Evolutionary conservation across 2,797 vertebrate genomes (phyloP).

Genomic region (Parauchenoglanis ngamensis): DNA sequence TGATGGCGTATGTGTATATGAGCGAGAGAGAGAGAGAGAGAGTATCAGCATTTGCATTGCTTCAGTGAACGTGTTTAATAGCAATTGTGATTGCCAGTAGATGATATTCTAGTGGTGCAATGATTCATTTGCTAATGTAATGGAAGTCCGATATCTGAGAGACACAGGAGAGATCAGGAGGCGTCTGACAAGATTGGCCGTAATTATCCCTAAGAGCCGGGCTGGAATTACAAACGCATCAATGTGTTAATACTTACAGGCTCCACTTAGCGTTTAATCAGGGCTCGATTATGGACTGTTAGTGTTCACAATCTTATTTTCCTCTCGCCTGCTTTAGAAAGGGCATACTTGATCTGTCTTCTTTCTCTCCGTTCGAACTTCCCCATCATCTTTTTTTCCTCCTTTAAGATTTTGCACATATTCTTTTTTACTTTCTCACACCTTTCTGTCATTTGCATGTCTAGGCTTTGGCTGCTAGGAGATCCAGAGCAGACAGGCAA

Average conservation of each 20-base stretch:
- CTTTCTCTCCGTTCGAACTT: not conserved
- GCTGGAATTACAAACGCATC: conserved; percentile 65
- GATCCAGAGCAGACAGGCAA: conserved; percentile 6
- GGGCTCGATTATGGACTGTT: conserved; percentile 45
- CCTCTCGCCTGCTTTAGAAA: conserved; percentile 3
- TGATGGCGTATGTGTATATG: not conserved
- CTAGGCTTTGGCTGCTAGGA: not conserved
- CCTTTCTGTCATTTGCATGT: not conserved
- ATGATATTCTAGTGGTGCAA: conserved; percentile 49
- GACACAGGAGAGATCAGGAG: conserved; percentile 45
- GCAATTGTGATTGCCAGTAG: conserved; percentile 44
- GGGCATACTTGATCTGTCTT: not conserved
- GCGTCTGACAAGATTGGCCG: conserved; percentile 62
- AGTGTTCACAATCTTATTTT: conserved; percentile 40
- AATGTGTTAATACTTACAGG: conserved; percentile 55
- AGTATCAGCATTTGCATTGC: conserved; percentile 8
- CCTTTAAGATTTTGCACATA: not conserved
- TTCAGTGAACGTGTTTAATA: conserved; percentile 44
- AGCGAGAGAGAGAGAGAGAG: no score
- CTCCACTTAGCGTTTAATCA: conserved; percentile 54
- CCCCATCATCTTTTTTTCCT: not conserved
- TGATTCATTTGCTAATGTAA: conserved; percentile 58
- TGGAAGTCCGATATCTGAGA: conserved; percentile 43
- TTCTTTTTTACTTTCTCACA: not conserved
- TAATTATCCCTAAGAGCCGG: conserved; percentile 59